Evolutionary conservation across 2,888 invertebrate genomes (phyloP), one percentile per base, ranked within the genome.

Genomic region (Cheilosia impressa): DNA sequence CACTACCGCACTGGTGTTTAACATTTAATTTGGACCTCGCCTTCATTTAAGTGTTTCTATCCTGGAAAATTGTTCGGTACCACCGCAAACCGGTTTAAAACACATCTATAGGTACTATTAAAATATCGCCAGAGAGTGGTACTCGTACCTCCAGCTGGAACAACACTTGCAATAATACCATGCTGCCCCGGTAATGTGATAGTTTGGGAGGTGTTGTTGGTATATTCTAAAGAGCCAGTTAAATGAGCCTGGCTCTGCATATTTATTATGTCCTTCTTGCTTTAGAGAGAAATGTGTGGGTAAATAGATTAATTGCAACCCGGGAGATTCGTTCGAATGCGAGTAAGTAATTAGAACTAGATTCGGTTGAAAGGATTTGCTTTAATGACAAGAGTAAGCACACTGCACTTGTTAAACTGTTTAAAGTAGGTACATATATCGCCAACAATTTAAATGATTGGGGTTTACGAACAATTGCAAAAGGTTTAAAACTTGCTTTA

Each of bases 1-100:
- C 50, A 10, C 17, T 17, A 47, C 63, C 57, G n/a, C 73, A n/a
- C 41, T 31, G 52, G 68, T 34, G 60, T 68, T 63, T 72, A 77
- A 65, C 73, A 80, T 80, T 80, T 73, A 81, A 73, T 73, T 78
- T 83, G 55, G 57, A 43, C 73, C 55, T 73, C 24, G 68, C 57
- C 57, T 53, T 41, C 34, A 57, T 63, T 78, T 78, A 83, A 73
- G 57, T 78, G 78, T 68, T 79, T 73, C 73, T 58, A 52, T 52
- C 10, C 31, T 24, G 17, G 63, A 57, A 73, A 73, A 78, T 83
- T 78, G 78, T 73, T 68, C 43, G 47, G 38, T 43, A 52, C 60
- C 43, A 68, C 72, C 68, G 24, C 45, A 73, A 79, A 73, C 57
- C 62, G 43, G 50, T 41, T 52, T 50, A 27, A 62, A 53, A 60